Evolutionary conservation across 1,140 invertebrate species (phyloP).

Genomic region (Drosophila azteca): DNA sequence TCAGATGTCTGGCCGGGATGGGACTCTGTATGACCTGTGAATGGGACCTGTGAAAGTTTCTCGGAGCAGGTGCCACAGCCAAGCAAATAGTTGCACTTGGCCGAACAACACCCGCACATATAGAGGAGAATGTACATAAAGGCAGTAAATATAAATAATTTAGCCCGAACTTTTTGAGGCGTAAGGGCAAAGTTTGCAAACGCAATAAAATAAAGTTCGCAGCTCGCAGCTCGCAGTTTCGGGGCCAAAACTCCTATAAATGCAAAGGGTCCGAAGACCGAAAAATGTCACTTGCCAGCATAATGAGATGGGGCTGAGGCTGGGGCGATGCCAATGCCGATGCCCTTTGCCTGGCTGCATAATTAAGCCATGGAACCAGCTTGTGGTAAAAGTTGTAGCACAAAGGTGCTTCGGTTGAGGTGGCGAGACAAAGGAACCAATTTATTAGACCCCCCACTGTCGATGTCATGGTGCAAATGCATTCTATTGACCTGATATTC

Average conservation of each 20-base stretch:
- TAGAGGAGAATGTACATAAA: slow-evolving; percentile 6
- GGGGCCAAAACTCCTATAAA: slow-evolving; percentile 21
- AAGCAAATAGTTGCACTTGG: slow-evolving; percentile 65
- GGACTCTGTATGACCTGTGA: slow-evolving; percentile 37
- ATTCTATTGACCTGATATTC: slow-evolving; percentile 17
- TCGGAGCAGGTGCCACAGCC: slow-evolving; percentile 27
- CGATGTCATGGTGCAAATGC: slow-evolving; percentile 58
- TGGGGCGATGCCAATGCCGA: background rate
- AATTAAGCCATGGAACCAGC: slow-evolving; percentile 46
- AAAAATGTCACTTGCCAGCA: slow-evolving; percentile 65
- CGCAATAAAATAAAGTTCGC: slow-evolving; percentile 81
- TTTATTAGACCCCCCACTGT: slow-evolving; percentile 43
- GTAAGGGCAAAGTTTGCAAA: slow-evolving; percentile 78
- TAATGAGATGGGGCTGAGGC: slow-evolving; percentile 52
- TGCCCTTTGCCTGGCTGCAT: slow-evolving; percentile 37
- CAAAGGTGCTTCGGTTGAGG: slow-evolving; percentile 54
- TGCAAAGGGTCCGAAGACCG: slow-evolving; percentile 14
- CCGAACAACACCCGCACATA: slow-evolving; percentile 14
- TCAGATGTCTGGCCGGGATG: no score
- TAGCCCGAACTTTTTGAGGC: slow-evolving; percentile 58
- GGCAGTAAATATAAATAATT: slow-evolving; percentile 62
- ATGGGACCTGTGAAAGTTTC: slow-evolving; percentile 46
- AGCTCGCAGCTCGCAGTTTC: slow-evolving; percentile 14
- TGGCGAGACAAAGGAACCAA: slow-evolving; percentile 52
- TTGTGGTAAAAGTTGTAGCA: slow-evolving; percentile 39